Base-by-base conservation (phyloP, 2,797 vertebrate genomes). In the Syndactyla subalaris region DNA sequence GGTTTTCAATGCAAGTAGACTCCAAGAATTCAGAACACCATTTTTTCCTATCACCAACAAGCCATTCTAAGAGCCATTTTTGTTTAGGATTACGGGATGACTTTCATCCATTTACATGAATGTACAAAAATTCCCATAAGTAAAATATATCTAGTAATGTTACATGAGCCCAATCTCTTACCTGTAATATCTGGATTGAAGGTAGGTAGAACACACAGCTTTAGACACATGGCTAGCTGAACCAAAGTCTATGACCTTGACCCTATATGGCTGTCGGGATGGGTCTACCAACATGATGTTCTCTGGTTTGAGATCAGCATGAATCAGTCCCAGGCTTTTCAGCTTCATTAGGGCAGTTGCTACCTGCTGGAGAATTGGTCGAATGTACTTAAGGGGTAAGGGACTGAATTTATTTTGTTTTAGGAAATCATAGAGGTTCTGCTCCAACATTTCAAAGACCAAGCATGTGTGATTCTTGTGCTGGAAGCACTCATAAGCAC, bases 331-430 rank as follows among this genome's bases (percentile, higher is more conserved):
- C 63, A 99, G 97, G 96, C 99, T 99, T 98, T 99, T 99, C 82
- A 99, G 97, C 96, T 99, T 99, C 99, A 99, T 99, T 72, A 99
- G 98, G 48, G 99, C 99, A 10, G 99, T 99, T 96, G 98, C 99
- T 91, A 99, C 99, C 97, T 99, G 99, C 97, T 99, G 99, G 49
- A 99, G 98, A 95, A 99, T 99, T 5, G 99, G 99, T 96, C 99
- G 98, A 96, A 99, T 99, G 98, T 99, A 99, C 96, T 99, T 99
- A 90, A 99, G 99, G 41, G 99, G 99, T 98, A 99, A 97, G 4
- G 99, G 99, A 96, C 99, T 99, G 97, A 99, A 99, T 98, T 99
- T 99, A 98, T 99, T 99, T 98, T 99, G 99, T 97, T 99, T 99
- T 93, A 99, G 98, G 97, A 99, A 99, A 98, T 99, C 99, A 95